Evolutionary conservation across 1,140 invertebrate species (phyloP).

Genomic region (Drosophila pruinosa): DNA sequence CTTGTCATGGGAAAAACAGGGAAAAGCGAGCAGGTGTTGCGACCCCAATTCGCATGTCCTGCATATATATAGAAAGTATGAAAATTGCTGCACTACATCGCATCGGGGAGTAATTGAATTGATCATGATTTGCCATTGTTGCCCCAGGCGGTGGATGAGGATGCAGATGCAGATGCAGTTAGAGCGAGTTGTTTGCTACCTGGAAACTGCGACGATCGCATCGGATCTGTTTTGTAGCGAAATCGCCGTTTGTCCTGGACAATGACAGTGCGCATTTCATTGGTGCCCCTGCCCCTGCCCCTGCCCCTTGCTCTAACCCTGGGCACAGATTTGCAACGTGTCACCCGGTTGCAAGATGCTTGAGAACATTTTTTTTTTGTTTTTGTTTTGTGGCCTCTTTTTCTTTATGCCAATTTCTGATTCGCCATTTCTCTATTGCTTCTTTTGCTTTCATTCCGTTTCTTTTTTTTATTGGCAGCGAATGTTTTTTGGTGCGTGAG

Average conservation of each 20-base stretch:
- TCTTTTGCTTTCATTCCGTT: not conserved
- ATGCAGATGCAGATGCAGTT: slow-evolving; percentile 40
- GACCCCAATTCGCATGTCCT: slow-evolving; percentile 6
- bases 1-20: slow-evolving; percentile 64
- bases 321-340: slow-evolving; percentile 69
- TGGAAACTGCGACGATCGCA: slow-evolving; percentile 25
- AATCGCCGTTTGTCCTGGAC: slow-evolving; percentile 63
- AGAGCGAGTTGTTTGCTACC: slow-evolving; percentile 41
- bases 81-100: slow-evolving; percentile 44
- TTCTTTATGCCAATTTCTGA: slow-evolving; percentile 3
- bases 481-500: slow-evolving; percentile 79
- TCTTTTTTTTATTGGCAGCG: slow-evolving; percentile 57
- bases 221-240: slow-evolving; percentile 44
- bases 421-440: not conserved
- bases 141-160: slow-evolving; percentile 51
- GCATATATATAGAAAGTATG: too few relatives aligned
- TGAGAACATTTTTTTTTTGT: slow-evolving; percentile 52
- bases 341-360: slow-evolving; percentile 54
- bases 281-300: slow-evolving; percentile 14
- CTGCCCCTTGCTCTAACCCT: not conserved
- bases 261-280: slow-evolving; percentile 70
- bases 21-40: slow-evolving; percentile 68
- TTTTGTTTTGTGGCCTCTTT: not conserved
- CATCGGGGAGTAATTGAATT: slow-evolving; percentile 72
- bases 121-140: slow-evolving; percentile 76